Evolutionary conservation across 2,113 vertebrate species (phyloP), one percentile per base, ranked within the genome.

Genomic region (Stigmatopora nigra): DNA sequence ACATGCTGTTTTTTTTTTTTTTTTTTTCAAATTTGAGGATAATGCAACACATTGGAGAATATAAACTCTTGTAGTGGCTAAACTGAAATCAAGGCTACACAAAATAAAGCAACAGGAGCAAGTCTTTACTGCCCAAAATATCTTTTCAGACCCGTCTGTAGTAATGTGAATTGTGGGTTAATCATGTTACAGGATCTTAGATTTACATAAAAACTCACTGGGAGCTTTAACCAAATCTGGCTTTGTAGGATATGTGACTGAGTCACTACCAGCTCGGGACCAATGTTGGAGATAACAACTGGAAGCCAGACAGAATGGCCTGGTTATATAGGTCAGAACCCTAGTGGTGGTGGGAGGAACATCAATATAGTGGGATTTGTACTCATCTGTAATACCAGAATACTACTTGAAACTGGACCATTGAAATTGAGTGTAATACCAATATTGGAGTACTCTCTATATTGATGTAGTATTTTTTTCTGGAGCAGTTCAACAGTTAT

Each of bases 211-310:
- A 57, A 63, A 61, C 63, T 49, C 53, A 65, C 65, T 70, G 69
- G 78, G 69, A 65, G 76, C 76, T 65, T 77, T 64, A 73, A 67
- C 70, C 75, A 83, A 86, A 85, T 78, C 78, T 82, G 82, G 78
- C 72, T 79, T 68, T 78, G 73, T 44, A 22, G 62, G 53, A 69
- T 77, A 75, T 63, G 55, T 69, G 75, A 36, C 25, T 53, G 53
- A 20, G 64, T 70, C 69, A 62, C 20, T 31, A 71, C 38, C 66
- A 78, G 74, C 63, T 67, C n/a, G 31, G 64, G 69, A 74, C 70
- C 69, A 70, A 71, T 58, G 11, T 36, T 65, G 63, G 59, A 15
- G 69, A 75, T 52, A 60, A 45, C 22, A 53, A 61, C 72, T 73
- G 71, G 73, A 73, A 69, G 68, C 7, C 68, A 72, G 81, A 78